Conservation (phyloP, 2,113 vertebrate species). For the Gila orcuttii region DNA sequence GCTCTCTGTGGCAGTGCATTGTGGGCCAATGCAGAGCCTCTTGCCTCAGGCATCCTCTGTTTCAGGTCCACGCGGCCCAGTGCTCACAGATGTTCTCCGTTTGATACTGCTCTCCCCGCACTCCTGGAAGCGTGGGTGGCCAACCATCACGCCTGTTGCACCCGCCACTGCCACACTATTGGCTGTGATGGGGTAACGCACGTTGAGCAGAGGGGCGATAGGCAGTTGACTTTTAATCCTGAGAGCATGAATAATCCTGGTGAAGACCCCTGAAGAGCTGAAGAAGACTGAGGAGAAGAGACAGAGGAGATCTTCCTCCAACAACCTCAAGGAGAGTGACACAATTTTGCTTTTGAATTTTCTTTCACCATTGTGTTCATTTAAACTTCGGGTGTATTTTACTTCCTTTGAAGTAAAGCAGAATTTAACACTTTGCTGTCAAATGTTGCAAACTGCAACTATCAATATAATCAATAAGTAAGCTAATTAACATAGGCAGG, state of each 20-base stretch:
- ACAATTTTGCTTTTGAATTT: not conserved
- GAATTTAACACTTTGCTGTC: too few species aligned
- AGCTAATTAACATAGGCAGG: not conserved
- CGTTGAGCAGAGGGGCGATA: slow-evolving; percentile 65
- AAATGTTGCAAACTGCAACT: not conserved
- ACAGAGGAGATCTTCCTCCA: slow-evolving; percentile 35
- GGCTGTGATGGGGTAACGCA: slow-evolving; percentile 64
- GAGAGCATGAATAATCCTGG: slow-evolving; percentile 76
- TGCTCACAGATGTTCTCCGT: slow-evolving; percentile 82
- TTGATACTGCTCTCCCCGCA: slow-evolving; percentile 76
- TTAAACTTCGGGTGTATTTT: not conserved
- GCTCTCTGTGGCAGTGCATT: slow-evolving; percentile 65
- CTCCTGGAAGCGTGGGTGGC: slow-evolving; percentile 75
- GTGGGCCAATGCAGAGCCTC: slow-evolving; percentile 73
- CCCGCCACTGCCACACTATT: slow-evolving; percentile 66
- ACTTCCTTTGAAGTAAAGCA: not conserved
- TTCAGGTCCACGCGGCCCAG: slow-evolving; percentile 78
- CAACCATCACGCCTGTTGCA: slow-evolving; percentile 75
- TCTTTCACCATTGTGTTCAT: not conserved
- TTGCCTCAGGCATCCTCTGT: slow-evolving; percentile 77
- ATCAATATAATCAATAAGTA: not conserved
- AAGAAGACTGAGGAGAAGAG: slow-evolving; percentile 66
- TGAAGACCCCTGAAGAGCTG: slow-evolving; percentile 77
- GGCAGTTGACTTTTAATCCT: slow-evolving; percentile 74
- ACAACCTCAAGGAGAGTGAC: slow-evolving; percentile 8